Evolutionary conservation across 2,113 vertebrate species (phyloP), one percentile per base, ranked within the genome.

Genomic region (Oplegnathus fasciatus): DNA sequence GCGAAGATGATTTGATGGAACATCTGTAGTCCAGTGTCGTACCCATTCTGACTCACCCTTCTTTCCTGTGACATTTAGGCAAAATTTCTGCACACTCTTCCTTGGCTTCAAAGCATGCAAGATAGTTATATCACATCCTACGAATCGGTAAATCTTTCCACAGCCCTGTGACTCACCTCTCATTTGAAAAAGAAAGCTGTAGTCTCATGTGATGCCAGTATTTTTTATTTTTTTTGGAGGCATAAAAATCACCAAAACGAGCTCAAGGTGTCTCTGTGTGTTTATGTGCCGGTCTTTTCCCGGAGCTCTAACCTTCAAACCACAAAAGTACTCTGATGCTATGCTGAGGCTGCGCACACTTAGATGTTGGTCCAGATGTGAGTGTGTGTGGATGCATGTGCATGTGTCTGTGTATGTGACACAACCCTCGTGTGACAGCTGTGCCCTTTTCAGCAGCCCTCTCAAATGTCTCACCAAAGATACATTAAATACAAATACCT

Each of bases 371-470:
- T 71, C 69, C 69, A 78, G 58, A 81, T 87, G 86, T 52, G 67
- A 11, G 46, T 50, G 78, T 40, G 78, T 52, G 44, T 52, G 61
- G 17, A 17, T 48, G 32, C 4, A 13, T 50, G 14, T 57, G 66
- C 60, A 11, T 84, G 61, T 68, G 40, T 17, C 9, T 71, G 54
- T 57, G 24, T 82, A 34, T 58, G 77, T 55, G 69, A 87, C 76
- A 54, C 57, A 50, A 52, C 69, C 60, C 50, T 78, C 2, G 0
- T 74, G 70, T 89, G 90, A 88, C 89, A 89, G 79, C 72, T 57
- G 73, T 78, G 78, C 60, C 82, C 82, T 89, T 92, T 89, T 80
- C 46, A 75, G 72, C 30, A 32, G 46, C 70, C 46, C 46, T 75
- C 80, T 84, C 14, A 76, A 80, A 74, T 7, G 2, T 82, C 66